A percentile compares a stretch with the other conserved stretches of the same genome.
phyloP scores from a whole-genome alignment of 2,888 invertebrate genomes.

The Priocnemis perturbator region DNA sequence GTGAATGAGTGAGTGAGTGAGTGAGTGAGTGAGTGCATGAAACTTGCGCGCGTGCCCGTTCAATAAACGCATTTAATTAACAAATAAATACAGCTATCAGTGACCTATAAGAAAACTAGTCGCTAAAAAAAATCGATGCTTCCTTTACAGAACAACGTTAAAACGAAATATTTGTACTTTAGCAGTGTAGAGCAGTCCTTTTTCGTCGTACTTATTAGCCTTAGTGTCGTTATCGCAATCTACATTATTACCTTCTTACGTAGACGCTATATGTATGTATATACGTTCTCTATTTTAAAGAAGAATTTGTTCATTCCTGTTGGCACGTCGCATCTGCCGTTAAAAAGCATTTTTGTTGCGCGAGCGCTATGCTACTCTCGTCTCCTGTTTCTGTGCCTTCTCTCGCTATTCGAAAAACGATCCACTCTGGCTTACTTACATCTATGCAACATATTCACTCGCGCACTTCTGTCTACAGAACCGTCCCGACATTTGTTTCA shows the following conservation, averaged over 20 bases:
- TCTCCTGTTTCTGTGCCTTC: too few species aligned
- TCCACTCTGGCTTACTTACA: too few species aligned
- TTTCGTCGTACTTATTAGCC: constrained; percentile 66
- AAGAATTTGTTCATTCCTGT: constrained; percentile 58
- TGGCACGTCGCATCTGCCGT: constrained; percentile 47
- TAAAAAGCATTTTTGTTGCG: not conserved
- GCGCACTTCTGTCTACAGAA: too few species aligned
- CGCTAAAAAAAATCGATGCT: constrained; percentile 53
- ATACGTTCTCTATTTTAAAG: constrained; percentile 45
- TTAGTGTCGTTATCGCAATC: constrained; percentile 64
- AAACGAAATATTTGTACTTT: constrained; percentile 75
- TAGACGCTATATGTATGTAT: constrained; percentile 48
- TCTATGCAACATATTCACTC: too few species aligned
- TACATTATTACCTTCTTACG: constrained; percentile 62
- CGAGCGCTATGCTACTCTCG: too few species aligned
- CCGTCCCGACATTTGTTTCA: too few species aligned
- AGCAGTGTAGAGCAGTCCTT: constrained; percentile 75
- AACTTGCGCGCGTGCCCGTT: constrained; percentile 21
- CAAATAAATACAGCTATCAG: constrained; percentile 59
- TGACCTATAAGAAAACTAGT: constrained; percentile 46
- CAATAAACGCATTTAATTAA: constrained; percentile 28
- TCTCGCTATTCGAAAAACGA: too few species aligned
- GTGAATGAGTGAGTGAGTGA: not conserved
- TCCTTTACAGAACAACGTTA: constrained; percentile 70
- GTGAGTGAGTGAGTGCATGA: constrained; percentile 24